A percentile compares a stretch with the other conserved stretches of the same genome.
These are phyloP conservation scores for Caenorhabditis sp. DNA, from an alignment of 2,888 invertebrate species.

Conservation along the genomic window DNA sequence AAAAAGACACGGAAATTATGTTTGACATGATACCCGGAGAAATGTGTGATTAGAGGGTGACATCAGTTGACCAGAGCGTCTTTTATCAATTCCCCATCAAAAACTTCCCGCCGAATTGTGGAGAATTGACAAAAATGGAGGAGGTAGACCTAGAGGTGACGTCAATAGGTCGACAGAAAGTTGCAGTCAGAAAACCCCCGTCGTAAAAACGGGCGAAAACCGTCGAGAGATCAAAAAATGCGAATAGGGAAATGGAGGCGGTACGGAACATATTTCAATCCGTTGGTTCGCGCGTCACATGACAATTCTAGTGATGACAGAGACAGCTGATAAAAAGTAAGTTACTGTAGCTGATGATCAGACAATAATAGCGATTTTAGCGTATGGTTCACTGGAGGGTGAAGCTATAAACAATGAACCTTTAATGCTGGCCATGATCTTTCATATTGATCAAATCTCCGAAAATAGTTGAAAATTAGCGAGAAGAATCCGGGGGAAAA, in stretches of 20 bases:
- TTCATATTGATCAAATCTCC: constrained; percentile 5
- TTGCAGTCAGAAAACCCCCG: constrained; percentile 36
- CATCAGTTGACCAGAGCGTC: constrained; percentile 52
- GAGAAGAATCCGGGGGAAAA: not conserved
- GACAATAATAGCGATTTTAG: not conserved
- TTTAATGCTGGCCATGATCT: constrained; percentile 1
- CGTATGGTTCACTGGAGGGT: not conserved
- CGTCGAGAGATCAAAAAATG: constrained; percentile 30
- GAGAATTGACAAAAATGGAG: constrained; percentile 15
- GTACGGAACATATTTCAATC: constrained; percentile 34
- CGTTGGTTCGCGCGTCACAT: constrained; percentile 38
- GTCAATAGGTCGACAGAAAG: constrained; percentile 35
- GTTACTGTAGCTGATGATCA: constrained; percentile 38
- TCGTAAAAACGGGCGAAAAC: constrained; percentile 33
- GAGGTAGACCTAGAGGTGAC: constrained; percentile 32
- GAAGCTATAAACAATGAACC: constrained; percentile 14
- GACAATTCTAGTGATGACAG: constrained; percentile 23
- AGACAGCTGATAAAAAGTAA: constrained; percentile 22
- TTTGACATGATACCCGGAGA: constrained; percentile 39
- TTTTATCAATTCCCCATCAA: constrained; percentile 44
- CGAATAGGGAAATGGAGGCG: constrained; percentile 33
- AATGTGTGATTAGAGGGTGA: constrained; percentile 30
- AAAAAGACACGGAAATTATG: constrained; percentile 34
- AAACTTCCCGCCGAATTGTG: constrained; percentile 28
- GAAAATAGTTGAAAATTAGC: not conserved